Evolutionary conservation across 2,797 vertebrate species (phyloP).

Genomic region (Myiotriccus ornatus): DNA sequence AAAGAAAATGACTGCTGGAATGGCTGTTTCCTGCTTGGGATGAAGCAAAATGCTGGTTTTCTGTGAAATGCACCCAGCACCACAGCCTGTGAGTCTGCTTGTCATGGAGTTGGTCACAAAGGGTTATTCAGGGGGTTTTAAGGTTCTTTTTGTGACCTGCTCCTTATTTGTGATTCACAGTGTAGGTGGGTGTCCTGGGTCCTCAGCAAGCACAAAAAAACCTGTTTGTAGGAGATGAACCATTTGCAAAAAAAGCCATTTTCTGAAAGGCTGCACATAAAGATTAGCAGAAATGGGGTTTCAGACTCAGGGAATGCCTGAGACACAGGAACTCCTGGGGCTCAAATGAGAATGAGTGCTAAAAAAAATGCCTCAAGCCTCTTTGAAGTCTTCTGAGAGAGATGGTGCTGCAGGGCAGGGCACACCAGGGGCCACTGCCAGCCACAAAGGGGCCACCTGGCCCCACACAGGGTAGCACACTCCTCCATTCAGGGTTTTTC

Average conservation of each 20-base stretch:
- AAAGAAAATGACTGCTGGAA: neutral
- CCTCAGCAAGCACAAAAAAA: neutral
- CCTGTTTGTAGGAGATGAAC: neutral
- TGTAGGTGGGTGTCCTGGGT: neutral
- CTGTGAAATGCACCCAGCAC: rapidly evolving
- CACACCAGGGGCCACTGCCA: rapidly evolving
- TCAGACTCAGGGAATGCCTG: neutral
- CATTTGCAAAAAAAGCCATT: rapidly evolving
- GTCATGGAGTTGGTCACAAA: neutral
- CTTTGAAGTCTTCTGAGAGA: neutral
- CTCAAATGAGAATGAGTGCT: neutral
- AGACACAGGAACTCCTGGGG: neutral
- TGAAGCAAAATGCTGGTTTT: neutral
- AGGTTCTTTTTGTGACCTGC: neutral
- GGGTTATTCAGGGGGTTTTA: neutral
- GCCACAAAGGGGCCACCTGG: neutral
- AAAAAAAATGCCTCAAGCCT: neutral
- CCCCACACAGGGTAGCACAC: rapidly evolving
- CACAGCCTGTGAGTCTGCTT: neutral
- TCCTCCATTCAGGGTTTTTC: neutral
- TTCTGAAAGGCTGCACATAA: neutral
- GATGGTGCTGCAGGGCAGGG: neutral
- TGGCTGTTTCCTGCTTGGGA: neutral
- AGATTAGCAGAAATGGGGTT: neutral
- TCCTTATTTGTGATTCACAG: neutral